These are phyloP conservation scores for Meloidogyne floridensis DNA, from an alignment of 1,140 invertebrate genomes.

Conservation along the genomic window DNA sequence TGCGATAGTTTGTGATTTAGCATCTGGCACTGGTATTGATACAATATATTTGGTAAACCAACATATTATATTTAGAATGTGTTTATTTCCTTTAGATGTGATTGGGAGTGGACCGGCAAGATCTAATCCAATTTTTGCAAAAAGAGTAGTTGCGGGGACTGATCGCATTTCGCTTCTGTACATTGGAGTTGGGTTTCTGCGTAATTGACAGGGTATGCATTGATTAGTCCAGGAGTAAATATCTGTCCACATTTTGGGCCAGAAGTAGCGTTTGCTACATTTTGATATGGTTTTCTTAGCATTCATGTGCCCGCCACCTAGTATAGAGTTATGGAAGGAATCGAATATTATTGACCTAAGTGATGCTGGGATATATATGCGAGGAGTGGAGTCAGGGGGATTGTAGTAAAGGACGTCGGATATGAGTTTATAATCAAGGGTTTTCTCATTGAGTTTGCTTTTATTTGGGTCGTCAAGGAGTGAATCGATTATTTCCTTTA, in stretches of 20 bases:
- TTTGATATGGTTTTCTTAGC: slow-evolving; percentile 17
- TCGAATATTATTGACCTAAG: slow-evolving; percentile 23
- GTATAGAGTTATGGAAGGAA: slow-evolving; percentile 16
- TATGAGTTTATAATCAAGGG: not conserved
- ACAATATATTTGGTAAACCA: not conserved
- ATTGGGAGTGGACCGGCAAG: slow-evolving; percentile 20
- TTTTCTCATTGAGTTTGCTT: too few relatives aligned
- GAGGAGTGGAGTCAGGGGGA: not conserved
- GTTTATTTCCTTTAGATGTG: slow-evolving; percentile 14
- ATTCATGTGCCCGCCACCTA: slow-evolving; percentile 26
- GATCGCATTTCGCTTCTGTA: slow-evolving; percentile 7
- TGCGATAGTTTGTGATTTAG: slow-evolving; percentile 13
- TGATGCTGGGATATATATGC: not conserved
- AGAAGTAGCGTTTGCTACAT: slow-evolving; percentile 24
- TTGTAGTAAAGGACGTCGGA: slow-evolving; percentile 13
- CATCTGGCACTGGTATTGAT: slow-evolving; percentile 20
- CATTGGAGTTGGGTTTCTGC: slow-evolving; percentile 17
- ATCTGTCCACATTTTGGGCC: slow-evolving; percentile 12
- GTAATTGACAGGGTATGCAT: slow-evolving; percentile 25
- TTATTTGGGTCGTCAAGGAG: not conserved
- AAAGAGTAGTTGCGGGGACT: not conserved
- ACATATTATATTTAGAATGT: slow-evolving; percentile 29
- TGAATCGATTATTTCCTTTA: not conserved
- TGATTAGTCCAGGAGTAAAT: not conserved
- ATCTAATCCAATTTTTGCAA: slow-evolving; percentile 28